phyloP scores from a whole-genome alignment of 2,797 vertebrate species.

The Phalloptychus januarius region DNA sequence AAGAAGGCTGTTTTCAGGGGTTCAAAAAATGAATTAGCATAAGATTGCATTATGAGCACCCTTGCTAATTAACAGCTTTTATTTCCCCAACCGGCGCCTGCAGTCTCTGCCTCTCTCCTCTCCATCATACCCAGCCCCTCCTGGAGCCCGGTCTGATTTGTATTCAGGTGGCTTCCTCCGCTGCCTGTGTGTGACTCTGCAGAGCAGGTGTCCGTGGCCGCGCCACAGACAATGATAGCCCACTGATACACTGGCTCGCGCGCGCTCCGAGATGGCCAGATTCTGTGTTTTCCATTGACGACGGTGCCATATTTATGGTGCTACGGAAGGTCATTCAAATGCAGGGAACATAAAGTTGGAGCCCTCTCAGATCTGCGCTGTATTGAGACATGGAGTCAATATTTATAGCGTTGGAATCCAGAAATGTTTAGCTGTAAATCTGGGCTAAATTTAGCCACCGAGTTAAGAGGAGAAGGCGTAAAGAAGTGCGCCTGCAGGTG shows the following conservation, averaged over 20 bases:
- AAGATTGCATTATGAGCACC: conserved; percentile 56
- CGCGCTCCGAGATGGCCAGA: conserved; percentile 49
- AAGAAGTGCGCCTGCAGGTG: neutral
- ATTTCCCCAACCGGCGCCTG: conserved; percentile 54
- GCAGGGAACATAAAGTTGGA: conserved; percentile 28
- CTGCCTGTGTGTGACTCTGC: conserved; percentile 68
- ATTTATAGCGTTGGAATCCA: conserved; percentile 1
- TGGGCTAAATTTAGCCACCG: conserved; percentile 3
- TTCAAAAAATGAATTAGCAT: conserved; percentile 31
- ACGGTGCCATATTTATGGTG: conserved; percentile 44
- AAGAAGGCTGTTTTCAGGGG: conserved; percentile 48
- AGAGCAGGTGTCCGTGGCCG: conserved; percentile 75
- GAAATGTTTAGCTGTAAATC: neutral
- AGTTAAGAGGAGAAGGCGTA: neutral
- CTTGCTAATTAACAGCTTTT: conserved; percentile 65
- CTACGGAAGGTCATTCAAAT: conserved; percentile 37
- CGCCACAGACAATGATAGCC: conserved; percentile 73
- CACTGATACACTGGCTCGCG: conserved; percentile 67
- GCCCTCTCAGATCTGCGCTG: conserved; percentile 7
- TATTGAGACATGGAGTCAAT: conserved; percentile 12
- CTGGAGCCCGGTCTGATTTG: conserved; percentile 63
- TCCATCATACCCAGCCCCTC: conserved; percentile 40
- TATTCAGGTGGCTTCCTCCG: conserved; percentile 71
- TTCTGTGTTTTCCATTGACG: conserved; percentile 38
- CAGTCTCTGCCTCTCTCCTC: conserved; percentile 35